Conservation (phyloP, 1,140 invertebrate species). For the Elysia chlorotica region DNA sequence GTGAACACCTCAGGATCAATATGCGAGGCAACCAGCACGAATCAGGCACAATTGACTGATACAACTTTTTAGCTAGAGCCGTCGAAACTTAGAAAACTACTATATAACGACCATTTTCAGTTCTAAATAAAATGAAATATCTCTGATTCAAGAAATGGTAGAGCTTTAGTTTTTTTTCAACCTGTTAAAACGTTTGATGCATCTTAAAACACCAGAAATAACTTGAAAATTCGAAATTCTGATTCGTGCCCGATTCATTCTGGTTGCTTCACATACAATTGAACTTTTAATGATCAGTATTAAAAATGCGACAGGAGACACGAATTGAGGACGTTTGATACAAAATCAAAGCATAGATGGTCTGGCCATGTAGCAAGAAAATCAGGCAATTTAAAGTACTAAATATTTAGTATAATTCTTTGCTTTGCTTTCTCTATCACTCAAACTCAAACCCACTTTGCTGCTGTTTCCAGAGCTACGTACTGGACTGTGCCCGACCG, state of each 20-base stretch:
- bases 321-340: too few species aligned
- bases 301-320: too few species aligned
- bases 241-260: neutral
- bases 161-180: too few species aligned
- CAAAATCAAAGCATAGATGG: neutral
- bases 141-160: too few species aligned
- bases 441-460: neutral
- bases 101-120: neutral
- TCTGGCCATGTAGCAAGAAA: neutral
- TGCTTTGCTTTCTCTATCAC: neutral
- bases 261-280: neutral
- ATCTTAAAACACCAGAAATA: too few species aligned
- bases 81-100: neutral
- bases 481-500: constrained; percentile 70
- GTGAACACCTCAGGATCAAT: too few species aligned
- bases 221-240: too few species aligned
- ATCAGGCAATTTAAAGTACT: neutral
- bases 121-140: neutral
- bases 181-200: too few species aligned
- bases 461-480: constrained; percentile 69
- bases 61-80: neutral
- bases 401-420: neutral
- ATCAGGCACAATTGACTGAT: too few species aligned
- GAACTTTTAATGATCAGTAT: too few species aligned
- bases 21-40: too few species aligned